These are phyloP conservation scores for Gavia stellata DNA, from an alignment of 2,113 vertebrate genomes.

Conservation along the genomic window DNA sequence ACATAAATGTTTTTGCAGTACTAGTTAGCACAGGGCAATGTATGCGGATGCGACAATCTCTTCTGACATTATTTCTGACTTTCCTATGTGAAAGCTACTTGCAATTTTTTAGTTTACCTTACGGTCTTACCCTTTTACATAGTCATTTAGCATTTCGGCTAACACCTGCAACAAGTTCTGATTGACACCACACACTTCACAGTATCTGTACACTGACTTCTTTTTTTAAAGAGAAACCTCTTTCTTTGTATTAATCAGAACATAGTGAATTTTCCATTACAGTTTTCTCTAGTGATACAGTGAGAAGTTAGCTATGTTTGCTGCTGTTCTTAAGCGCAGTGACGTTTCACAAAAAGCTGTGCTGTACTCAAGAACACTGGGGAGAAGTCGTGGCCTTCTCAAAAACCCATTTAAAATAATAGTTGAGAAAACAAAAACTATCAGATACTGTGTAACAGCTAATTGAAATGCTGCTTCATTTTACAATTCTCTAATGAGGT, in stretches of 20 bases:
- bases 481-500: constrained; percentile 53
- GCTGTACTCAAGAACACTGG: not conserved
- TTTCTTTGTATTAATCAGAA: not conserved
- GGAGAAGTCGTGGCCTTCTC: not conserved
- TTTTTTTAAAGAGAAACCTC: not conserved
- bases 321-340: not conserved
- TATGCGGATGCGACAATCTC: not conserved
- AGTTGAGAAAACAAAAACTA: constrained; percentile 13
- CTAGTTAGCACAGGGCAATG: accelerated
- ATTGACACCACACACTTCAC: not conserved
- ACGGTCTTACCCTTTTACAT: not conserved
- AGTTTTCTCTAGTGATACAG: not conserved
- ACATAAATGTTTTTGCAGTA: not conserved
- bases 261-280: not conserved
- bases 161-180: not conserved
- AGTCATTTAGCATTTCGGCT: not conserved
- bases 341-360: not conserved
- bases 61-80: not conserved
- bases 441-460: not conserved
- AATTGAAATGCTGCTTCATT: constrained; percentile 51
- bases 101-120: not conserved
- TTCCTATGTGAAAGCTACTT: not conserved
- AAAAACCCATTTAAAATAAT: not conserved
- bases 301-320: not conserved
- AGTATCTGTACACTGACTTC: not conserved